Conservation (phyloP, 2,888 invertebrate genomes). For the Sphaerophoria rueppellii region DNA sequence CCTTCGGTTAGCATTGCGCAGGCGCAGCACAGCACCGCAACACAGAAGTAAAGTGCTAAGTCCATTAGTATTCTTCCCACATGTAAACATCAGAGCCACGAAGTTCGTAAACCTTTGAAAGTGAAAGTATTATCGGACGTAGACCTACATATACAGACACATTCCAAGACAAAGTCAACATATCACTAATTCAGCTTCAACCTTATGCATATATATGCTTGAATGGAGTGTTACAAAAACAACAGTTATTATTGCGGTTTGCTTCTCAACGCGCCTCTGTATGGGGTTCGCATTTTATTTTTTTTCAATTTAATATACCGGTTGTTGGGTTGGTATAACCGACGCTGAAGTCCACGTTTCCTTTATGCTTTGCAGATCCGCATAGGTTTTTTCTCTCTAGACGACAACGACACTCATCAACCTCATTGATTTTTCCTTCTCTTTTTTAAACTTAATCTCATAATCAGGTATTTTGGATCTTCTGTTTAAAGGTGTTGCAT, state of each 20-base stretch:
- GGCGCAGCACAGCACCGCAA: slow-evolving; percentile 15
- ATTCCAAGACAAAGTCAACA: slow-evolving; percentile 64
- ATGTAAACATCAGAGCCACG: slow-evolving; percentile 79
- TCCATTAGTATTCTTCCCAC: slow-evolving; percentile 63
- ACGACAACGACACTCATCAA: too few species aligned
- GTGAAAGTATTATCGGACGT: slow-evolving; percentile 82
- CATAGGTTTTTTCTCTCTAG: slow-evolving; percentile 53
- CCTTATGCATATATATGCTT: slow-evolving; percentile 37
- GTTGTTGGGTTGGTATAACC: slow-evolving; percentile 33
- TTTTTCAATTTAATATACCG: slow-evolving; percentile 48
- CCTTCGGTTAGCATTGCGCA: slow-evolving; percentile 69
- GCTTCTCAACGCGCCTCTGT: slow-evolving; percentile 45
- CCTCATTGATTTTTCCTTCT: too few species aligned
- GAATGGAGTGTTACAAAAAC: slow-evolving; percentile 70
- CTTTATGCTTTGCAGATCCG: not conserved
- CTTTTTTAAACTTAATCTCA: too few species aligned
- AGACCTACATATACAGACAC: slow-evolving; percentile 81
- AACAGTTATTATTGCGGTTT: slow-evolving; percentile 74
- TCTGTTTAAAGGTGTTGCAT: too few species aligned
- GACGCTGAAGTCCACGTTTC: slow-evolving; percentile 22
- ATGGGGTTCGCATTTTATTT: slow-evolving; percentile 64
- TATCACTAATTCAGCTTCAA: slow-evolving; percentile 25
- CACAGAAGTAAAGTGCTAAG: slow-evolving; percentile 16
- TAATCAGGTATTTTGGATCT: too few species aligned
- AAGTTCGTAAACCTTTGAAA: slow-evolving; percentile 82